Evolutionary conservation across 1,140 invertebrate species (phyloP).

Genomic region (Vanessa tameamea): DNA sequence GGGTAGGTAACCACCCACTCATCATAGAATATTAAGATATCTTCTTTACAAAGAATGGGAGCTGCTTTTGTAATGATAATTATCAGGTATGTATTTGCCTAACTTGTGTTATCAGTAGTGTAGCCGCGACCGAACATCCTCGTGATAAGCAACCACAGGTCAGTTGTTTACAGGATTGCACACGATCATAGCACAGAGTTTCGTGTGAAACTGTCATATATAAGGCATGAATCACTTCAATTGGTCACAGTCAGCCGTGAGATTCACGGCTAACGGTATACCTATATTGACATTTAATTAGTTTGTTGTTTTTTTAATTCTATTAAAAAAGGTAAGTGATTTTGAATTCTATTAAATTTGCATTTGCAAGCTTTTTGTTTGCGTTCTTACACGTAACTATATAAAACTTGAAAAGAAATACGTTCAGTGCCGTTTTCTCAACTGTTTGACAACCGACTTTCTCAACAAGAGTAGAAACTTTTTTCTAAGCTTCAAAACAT

Average conservation of each 20-base stretch:
- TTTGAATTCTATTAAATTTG: neutral
- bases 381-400: no score
- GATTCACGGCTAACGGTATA: slow-evolving; percentile 32
- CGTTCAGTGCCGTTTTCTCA: neutral
- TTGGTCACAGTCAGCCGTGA: slow-evolving; percentile 36
- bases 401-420: neutral
- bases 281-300: no score
- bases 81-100: no score
- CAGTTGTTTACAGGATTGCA: neutral
- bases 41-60: no score
- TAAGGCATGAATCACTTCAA: neutral
- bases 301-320: neutral
- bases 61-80: neutral
- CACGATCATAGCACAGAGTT: neutral
- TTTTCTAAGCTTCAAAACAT: no score
- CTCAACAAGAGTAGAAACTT: no score
- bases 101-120: neutral
- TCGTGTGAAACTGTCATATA: slow-evolving; percentile 9
- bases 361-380: neutral
- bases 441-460: no score
- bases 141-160: slow-evolving; percentile 1
- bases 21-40: no score
- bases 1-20: no score
- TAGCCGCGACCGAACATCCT: slow-evolving; percentile 3
- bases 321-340: slow-evolving; percentile 2